Evolutionary conservation across 2,888 invertebrate genomes (phyloP).

Genomic region (Tetragnatha montana): DNA sequence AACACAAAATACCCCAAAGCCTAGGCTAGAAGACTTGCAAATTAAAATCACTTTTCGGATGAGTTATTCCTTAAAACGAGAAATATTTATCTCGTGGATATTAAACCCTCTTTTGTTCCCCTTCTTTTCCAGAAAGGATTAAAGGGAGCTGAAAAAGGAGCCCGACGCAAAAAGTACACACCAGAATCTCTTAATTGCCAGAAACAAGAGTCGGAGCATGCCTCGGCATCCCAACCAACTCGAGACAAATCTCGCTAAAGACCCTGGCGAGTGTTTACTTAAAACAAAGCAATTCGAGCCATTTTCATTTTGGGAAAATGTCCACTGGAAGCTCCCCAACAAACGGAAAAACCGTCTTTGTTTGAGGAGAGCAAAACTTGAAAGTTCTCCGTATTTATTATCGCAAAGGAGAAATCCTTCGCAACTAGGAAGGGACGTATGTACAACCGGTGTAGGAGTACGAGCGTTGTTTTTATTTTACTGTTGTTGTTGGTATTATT

Average conservation of each 20-base stretch:
- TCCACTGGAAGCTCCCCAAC: background rate
- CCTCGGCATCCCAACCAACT: background rate
- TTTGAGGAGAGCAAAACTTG: constrained; percentile 18
- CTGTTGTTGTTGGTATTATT: constrained; percentile 33
- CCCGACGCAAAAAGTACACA: background rate
- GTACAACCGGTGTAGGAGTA: constrained; percentile 43
- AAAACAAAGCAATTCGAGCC: constrained; percentile 46
- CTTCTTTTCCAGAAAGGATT: background rate
- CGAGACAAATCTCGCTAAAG: background rate
- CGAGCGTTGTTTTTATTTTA: constrained; percentile 40
- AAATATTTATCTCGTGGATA: background rate
- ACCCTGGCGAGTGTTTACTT: constrained; percentile 34
- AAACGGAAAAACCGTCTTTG: constrained; percentile 13
- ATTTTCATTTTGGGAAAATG: constrained; percentile 41
- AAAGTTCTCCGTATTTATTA: constrained; percentile 43
- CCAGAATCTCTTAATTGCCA: constrained; percentile 5
- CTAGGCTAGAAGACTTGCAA: background rate
- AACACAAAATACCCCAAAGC: constrained; percentile 19
- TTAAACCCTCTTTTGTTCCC: background rate
- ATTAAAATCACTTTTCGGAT: constrained; percentile 8
- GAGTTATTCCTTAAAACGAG: constrained; percentile 1
- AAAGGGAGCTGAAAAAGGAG: background rate
- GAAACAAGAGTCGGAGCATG: background rate
- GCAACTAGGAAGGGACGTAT: constrained; percentile 26
- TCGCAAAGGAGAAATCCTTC: constrained; percentile 40